Evolutionary conservation across 2,113 vertebrate species (phyloP), one percentile per base, ranked within the genome.

Genomic region (Hippolais icterina): DNA sequence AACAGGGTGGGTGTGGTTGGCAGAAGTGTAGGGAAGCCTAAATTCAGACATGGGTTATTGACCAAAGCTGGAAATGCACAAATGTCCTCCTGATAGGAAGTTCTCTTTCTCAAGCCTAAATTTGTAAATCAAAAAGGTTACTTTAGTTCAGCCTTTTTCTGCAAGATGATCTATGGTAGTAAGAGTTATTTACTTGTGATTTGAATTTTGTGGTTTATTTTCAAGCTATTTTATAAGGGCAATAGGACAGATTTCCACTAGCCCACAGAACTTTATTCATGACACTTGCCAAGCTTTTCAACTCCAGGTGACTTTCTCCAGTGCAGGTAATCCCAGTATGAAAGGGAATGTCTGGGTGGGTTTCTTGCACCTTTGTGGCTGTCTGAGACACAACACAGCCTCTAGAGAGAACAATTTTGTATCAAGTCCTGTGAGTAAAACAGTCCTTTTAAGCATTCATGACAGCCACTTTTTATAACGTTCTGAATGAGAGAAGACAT

Each of bases 401-500:
- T 88, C 95, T 57, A 84, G 89, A 93, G 88, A 96, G 96, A 95
- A 74, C 65, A 46, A 37, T 71, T 96, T 95, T 94, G 83, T 94
- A 15, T 49, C 68, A 91, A 74, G 77, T 46, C 83, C 88, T 65
- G 60, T 76, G 92, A 79, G 75, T 94, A 54, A 83, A 97, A 84
- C 56, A 28, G 29, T 81, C 85, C 76, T 95, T 96, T 97, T 98
- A 95, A 92, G 94, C 97, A 96, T 97, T 96, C 97, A 89, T 96
- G 96, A 71, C 97, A 97, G 91, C 90, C 90, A 78, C 89, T 82
- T 96, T 92, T 96, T 92, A 92, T 97, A 97, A 97, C 97, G 92
- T 52, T 95, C 77, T 59, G 64, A 80, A 93, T 24, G 86, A 96
- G 83, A 96, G 87, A 93, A 95, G 96, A 53, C 69, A 33, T 92